Conservation (phyloP, 2,888 invertebrate species). For the Schizaphis graminum region DNA sequence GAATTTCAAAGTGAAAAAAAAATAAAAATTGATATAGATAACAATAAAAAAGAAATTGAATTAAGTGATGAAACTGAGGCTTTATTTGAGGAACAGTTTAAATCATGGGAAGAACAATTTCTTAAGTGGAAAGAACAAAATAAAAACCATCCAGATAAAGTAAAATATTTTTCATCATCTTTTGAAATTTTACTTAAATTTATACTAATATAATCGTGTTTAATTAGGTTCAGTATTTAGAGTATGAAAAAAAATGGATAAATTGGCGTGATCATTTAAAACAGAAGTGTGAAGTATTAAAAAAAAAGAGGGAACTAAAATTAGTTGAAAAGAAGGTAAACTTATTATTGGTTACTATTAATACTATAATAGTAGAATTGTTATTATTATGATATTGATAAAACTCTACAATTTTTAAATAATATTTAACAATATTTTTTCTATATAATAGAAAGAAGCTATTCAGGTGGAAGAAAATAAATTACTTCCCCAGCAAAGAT, state of each 20-base stretch:
- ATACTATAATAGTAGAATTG: background rate
- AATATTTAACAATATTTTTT: background rate
- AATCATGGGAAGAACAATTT: slow-evolving; percentile 92
- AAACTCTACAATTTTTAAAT: background rate
- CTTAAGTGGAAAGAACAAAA: slow-evolving; percentile 93
- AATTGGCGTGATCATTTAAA: slow-evolving; percentile 84
- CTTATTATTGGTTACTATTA: background rate
- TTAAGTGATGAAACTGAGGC: slow-evolving; percentile 78
- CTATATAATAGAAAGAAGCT: slow-evolving; percentile 45
- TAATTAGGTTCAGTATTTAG: slow-evolving; percentile 77
- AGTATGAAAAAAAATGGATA: slow-evolving; percentile 91
- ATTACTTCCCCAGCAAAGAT: slow-evolving; percentile 41
- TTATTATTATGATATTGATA: background rate
- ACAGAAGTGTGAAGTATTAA: slow-evolving; percentile 86
- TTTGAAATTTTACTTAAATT: background rate
- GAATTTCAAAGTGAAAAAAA: slow-evolving; percentile 58
- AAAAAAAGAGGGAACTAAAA: slow-evolving; percentile 75
- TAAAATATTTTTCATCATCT: slow-evolving; percentile 69
- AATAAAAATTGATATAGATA: slow-evolving; percentile 20
- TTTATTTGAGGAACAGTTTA: slow-evolving; percentile 89
- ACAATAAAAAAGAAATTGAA: slow-evolving; percentile 67
- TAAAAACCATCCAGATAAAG: slow-evolving; percentile 90
- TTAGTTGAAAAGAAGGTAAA: slow-evolving; percentile 69
- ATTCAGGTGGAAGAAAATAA: slow-evolving; percentile 53
- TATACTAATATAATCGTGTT: slow-evolving; percentile 58